Conservation (phyloP, 2,113 vertebrate species). For the Chlorodrepanis virens region DNA sequence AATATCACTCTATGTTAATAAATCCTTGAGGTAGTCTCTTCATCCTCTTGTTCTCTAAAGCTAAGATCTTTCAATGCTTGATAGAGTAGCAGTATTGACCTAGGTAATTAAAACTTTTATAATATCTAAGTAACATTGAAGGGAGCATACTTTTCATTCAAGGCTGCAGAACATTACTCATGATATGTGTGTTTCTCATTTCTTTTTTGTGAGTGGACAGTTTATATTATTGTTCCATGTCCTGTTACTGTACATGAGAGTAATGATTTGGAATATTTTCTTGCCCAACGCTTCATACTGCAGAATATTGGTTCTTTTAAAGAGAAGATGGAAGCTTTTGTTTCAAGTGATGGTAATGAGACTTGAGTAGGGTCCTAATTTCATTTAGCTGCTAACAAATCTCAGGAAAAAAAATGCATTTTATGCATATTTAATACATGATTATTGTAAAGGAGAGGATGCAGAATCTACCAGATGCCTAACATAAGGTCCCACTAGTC, state of each 20-base stretch:
- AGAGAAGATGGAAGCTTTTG: background rate
- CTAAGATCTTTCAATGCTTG: background rate
- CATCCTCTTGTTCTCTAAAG: background rate
- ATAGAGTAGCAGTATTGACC: background rate
- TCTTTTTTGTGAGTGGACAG: background rate
- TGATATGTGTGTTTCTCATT: background rate
- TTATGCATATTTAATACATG: background rate
- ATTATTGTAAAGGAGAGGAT: background rate
- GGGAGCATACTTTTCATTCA: background rate
- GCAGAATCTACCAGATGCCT: background rate
- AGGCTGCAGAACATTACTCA: background rate
- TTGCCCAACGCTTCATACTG: background rate
- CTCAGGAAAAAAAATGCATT: background rate
- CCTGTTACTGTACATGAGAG: fast-evolving
- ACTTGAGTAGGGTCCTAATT: background rate
- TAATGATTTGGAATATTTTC: background rate
- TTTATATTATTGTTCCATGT: background rate
- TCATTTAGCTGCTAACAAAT: background rate
- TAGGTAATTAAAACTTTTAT: background rate
- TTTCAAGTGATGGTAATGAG: background rate
- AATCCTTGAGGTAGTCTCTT: background rate
- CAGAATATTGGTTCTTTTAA: background rate
- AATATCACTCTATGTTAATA: background rate
- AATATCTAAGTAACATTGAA: background rate
- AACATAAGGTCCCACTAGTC: background rate